Evolutionary conservation across 2,888 invertebrate genomes (phyloP).

Genomic region (Tetragonisca angustula): DNA sequence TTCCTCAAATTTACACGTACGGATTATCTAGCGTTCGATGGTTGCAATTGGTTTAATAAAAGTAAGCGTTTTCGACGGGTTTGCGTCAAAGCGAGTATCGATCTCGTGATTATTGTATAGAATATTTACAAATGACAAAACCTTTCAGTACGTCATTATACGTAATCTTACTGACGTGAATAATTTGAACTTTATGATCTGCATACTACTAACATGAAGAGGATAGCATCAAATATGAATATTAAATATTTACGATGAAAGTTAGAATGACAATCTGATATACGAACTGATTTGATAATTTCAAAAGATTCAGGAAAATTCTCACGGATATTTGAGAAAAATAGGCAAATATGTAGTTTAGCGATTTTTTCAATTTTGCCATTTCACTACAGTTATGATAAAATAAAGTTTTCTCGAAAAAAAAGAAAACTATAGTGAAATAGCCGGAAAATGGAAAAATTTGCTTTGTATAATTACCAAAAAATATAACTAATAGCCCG

Average conservation of each 20-base stretch:
- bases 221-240: not conserved
- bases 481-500: too few species aligned
- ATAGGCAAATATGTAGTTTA: not conserved
- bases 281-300: not conserved
- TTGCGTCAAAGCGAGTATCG: not conserved
- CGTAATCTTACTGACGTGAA: not conserved
- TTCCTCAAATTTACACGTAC: not conserved
- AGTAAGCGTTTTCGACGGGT: not conserved
- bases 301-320: not conserved
- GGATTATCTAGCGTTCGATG: constrained; percentile 2
- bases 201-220: not conserved
- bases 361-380: too few species aligned
- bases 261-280: not conserved
- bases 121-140: constrained; percentile 35
- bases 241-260: not conserved
- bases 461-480: too few species aligned
- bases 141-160: not conserved
- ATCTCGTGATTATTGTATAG: not conserved
- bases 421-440: too few species aligned
- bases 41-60: not conserved
- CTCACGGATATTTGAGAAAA: not conserved
- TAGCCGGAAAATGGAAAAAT: too few species aligned
- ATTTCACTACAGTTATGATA: too few species aligned
- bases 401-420: too few species aligned
- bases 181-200: not conserved